Evolutionary conservation across 2,113 vertebrate genomes (phyloP), one percentile per base, ranked within the genome.

Genomic region (Rhinoderma darwinii): DNA sequence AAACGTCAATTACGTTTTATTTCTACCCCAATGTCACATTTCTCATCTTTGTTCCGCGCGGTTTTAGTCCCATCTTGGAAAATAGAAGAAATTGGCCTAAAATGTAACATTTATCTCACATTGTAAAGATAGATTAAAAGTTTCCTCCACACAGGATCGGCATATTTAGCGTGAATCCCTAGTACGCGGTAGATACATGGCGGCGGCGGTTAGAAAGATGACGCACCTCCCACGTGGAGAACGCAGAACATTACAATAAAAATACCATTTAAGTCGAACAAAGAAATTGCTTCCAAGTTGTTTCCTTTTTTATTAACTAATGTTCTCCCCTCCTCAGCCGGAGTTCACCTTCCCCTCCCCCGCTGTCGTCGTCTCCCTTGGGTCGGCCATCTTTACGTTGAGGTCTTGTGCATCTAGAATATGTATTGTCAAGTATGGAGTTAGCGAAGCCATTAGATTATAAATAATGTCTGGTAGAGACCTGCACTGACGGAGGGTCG

Each of bases 301-400:
- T 56, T 79, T 54, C 51, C 50, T 56, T 79, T 25, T 78, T 37
- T 79, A 79, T 59, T 79, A 79, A 79, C 32, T 54, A 56, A 79
- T 79, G 32, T 59, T 39, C 32, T 76, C 43, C 37, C 41, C 9
- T 44, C 39, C 72, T 43, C 37, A 41, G n/a, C 32, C 47, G 3
- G 47, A 30, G 74, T 22, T 35, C 32, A 54, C 47, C 41, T 5
- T 54, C 9, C 76, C 50, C 75, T 35, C 50, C 76, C 76, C 47
- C 30, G 44, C 44, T 11, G 20, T 32, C 14, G 20, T 11, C 7
- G 4, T 20, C n/a, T 77, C 75, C 39, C 18, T 14, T 5, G n/a
- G 27, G 18, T 22, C 22, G 37, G 7, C n/a, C 4, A 9, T 76
- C 73, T 25, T 17, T 32, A 72, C 15, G 39, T 4, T 5, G 63